phyloP scores from a whole-genome alignment of 2,888 invertebrate species.

The Ormyrus labotus region DNA sequence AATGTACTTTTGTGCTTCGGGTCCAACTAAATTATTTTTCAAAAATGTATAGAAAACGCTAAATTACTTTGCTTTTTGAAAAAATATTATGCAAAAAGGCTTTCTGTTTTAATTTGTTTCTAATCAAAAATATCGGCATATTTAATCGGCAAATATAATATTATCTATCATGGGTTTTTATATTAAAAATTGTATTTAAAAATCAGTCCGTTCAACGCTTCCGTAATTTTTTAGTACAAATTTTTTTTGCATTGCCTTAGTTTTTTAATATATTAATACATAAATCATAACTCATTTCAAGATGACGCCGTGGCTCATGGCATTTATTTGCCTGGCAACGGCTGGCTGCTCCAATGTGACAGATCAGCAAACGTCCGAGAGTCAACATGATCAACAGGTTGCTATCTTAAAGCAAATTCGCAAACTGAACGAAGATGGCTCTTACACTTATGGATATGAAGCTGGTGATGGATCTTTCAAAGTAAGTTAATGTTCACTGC shows the following conservation, averaged over 20 bases:
- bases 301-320: slow-evolving; percentile 75
- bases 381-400: slow-evolving; percentile 82
- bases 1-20: too few species aligned
- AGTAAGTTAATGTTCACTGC: slow-evolving; percentile 64
- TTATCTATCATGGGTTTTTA: too few species aligned
- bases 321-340: slow-evolving; percentile 72
- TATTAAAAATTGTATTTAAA: too few species aligned
- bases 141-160: too few species aligned
- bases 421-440: slow-evolving; percentile 88
- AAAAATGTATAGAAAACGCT: background rate
- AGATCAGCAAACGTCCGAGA: slow-evolving; percentile 77
- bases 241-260: too few species aligned
- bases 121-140: too few species aligned
- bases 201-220: too few species aligned
- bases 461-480: slow-evolving; percentile 91
- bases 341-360: slow-evolving; percentile 73
- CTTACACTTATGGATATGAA: slow-evolving; percentile 90
- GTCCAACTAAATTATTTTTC: background rate
- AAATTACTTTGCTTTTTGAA: slow-evolving; percentile 21
- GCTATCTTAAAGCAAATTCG: slow-evolving; percentile 90
- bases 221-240: too few species aligned
- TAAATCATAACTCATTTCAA: slow-evolving; percentile 60
- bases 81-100: too few species aligned
- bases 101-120: too few species aligned
- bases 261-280: too few species aligned